These are phyloP conservation scores for Vespertilio murinus DNA, from an alignment of 2,797 vertebrate species.

Conservation along the genomic window DNA sequence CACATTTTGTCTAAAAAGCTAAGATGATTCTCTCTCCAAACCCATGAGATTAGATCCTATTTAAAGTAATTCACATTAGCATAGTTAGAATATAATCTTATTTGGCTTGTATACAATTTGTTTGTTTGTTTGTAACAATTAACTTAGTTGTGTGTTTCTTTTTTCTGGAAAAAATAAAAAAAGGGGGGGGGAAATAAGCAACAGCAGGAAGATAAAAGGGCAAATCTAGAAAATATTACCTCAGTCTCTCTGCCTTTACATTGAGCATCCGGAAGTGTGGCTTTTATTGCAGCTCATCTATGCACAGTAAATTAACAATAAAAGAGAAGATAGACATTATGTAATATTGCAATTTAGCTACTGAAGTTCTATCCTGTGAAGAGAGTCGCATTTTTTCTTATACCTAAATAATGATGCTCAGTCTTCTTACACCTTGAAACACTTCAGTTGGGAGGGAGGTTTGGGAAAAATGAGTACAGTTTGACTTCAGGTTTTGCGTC, in stretches of 20 bases:
- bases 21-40: constrained; percentile 76
- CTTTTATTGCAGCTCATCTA: constrained; percentile 11
- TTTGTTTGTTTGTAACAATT: constrained; percentile 63
- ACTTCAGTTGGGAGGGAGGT: not conserved
- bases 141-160: constrained; percentile 44
- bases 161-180: constrained; percentile 51
- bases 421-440: not conserved
- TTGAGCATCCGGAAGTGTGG: not conserved
- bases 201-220: not conserved
- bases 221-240: not conserved
- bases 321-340: not conserved
- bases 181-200: not conserved
- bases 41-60: constrained; percentile 79
- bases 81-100: constrained; percentile 83
- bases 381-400: not conserved
- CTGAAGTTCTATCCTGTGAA: not conserved
- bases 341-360: constrained; percentile 9
- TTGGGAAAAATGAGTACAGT: not conserved
- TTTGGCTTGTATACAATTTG: constrained; percentile 75
- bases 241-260: constrained; percentile 17
- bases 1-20: constrained; percentile 74
- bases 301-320: not conserved
- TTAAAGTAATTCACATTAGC: constrained; percentile 81
- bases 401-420: not conserved
- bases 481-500: not conserved